These are phyloP conservation scores for Heterodera filipjevi DNA, from an alignment of 2,888 invertebrate genomes.

Conservation along the genomic window DNA sequence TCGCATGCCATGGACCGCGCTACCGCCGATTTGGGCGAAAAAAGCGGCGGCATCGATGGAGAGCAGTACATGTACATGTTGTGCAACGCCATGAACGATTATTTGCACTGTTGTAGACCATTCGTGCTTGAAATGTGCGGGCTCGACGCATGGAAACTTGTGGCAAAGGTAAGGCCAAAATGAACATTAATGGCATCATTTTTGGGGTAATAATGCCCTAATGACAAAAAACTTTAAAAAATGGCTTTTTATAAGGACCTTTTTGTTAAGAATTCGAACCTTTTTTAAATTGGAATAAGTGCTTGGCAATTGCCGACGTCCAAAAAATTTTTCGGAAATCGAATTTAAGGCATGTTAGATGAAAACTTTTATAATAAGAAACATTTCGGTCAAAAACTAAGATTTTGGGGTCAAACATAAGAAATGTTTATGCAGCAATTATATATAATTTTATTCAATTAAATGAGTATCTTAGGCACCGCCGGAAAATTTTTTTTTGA, in stretches of 20 bases:
- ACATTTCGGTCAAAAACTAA: too few species aligned
- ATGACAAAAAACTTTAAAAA: neutral
- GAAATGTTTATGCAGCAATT: too few species aligned
- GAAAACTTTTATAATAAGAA: too few species aligned
- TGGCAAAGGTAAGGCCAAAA: slow-evolving; percentile 51
- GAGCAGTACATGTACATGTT: slow-evolving; percentile 53
- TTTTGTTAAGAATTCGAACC: too few species aligned
- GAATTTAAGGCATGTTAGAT: too few species aligned
- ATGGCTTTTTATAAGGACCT: neutral
- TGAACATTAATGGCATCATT: neutral
- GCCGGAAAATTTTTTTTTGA: too few species aligned
- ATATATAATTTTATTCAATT: too few species aligned
- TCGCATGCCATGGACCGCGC: slow-evolving; percentile 59
- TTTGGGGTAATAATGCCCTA: neutral
- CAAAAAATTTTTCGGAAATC: too few species aligned
- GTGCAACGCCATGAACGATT: slow-evolving; percentile 63
- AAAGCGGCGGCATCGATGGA: slow-evolving; percentile 20
- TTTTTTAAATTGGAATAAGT: too few species aligned
- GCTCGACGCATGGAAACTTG: slow-evolving; percentile 59
- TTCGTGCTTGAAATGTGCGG: slow-evolving; percentile 60
- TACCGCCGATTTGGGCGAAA: slow-evolving; percentile 46
- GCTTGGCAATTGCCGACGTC: too few species aligned
- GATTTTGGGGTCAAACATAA: too few species aligned
- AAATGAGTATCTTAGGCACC: too few species aligned
- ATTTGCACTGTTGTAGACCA: slow-evolving; percentile 62